phyloP scores from a whole-genome alignment of 2,113 vertebrate genomes.

The Ochotona princeps region DNA sequence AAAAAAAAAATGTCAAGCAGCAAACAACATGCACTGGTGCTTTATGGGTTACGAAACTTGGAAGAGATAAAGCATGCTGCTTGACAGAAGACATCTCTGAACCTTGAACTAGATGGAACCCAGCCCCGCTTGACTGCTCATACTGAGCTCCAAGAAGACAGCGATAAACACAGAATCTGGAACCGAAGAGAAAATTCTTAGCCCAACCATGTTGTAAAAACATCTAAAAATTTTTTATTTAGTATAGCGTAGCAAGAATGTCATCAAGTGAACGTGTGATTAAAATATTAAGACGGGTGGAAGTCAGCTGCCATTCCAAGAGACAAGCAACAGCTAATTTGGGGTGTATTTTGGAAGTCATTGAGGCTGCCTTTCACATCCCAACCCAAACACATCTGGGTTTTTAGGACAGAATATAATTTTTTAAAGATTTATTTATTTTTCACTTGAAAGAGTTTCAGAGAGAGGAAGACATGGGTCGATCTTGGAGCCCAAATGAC shows the following conservation, averaged over 20 bases:
- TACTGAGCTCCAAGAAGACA: background rate
- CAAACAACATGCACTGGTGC: background rate
- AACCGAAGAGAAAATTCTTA: background rate
- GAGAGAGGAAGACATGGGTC: no score
- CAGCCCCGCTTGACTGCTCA: background rate
- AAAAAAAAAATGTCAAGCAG: background rate
- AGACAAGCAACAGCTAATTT: background rate
- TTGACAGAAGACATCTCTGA: background rate
- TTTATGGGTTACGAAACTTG: background rate
- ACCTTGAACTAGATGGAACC: background rate
- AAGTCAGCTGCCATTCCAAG: background rate
- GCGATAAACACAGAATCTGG: background rate
- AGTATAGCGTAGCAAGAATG: background rate
- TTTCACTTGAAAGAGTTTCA: no score
- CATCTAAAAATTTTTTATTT: background rate
- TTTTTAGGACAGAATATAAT: no score
- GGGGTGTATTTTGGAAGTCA: background rate
- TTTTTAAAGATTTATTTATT: no score
- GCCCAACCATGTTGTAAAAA: background rate
- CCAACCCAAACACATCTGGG: no score
- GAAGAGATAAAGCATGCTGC: background rate
- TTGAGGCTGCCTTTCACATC: no score
- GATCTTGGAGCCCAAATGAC: no score
- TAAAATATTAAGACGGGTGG: background rate
- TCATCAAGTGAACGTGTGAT: background rate